phyloP scores from a whole-genome alignment of 2,797 vertebrate species.

The Malurus splendens region DNA sequence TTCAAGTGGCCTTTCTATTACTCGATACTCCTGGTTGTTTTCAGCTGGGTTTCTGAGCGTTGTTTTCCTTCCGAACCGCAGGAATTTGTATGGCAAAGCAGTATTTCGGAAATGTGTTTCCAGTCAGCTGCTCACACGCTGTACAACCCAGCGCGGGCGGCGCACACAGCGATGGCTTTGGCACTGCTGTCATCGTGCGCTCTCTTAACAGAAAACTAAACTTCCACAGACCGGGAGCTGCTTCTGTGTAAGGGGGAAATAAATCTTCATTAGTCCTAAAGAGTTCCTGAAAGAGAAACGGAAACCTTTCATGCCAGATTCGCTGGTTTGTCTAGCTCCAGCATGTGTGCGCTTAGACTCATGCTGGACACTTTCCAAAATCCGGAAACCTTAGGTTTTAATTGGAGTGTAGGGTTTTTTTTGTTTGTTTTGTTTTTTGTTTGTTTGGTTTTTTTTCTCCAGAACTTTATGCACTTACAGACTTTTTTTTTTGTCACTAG shows the following conservation, averaged over 20 bases:
- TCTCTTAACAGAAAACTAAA: rapidly evolving
- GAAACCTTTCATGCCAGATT: neutral
- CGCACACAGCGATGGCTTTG: rapidly evolving
- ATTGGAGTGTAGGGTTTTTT: neutral
- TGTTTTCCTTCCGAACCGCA: neutral
- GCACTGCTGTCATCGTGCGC: neutral
- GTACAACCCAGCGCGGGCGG: neutral
- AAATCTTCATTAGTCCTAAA: neutral
- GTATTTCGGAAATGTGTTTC: neutral
- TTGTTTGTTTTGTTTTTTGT: neutral
- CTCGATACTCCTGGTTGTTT: neutral
- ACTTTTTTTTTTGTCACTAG: neutral
- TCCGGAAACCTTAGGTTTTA: neutral
- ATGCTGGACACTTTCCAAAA: neutral
- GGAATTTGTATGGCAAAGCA: neutral
- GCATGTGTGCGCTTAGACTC: neutral
- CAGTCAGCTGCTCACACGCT: neutral
- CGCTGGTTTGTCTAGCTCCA: neutral
- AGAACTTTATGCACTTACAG: neutral
- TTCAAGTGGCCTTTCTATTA: neutral
- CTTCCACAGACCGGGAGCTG: neutral
- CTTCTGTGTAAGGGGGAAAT: neutral
- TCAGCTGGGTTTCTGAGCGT: neutral
- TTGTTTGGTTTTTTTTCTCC: rapidly evolving
- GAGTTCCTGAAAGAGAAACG: neutral